Conservation (phyloP, 1,140 invertebrate species). For the Drosophila prosaltans region DNA sequence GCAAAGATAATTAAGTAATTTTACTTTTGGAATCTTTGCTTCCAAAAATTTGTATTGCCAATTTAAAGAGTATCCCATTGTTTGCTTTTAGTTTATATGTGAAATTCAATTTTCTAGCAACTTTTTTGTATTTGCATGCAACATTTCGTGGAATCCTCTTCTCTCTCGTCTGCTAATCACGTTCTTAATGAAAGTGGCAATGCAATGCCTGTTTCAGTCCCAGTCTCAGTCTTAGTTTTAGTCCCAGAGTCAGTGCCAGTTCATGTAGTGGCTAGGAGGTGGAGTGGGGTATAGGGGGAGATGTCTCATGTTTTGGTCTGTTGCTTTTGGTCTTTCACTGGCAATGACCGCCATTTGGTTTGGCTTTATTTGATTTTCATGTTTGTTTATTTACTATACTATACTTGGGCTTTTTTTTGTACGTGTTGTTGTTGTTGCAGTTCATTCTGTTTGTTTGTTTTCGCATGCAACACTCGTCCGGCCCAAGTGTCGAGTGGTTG, state of each 20-base stretch:
- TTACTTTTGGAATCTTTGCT: too few species aligned
- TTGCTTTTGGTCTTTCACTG: slow-evolving; percentile 56
- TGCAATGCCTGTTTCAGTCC: slow-evolving; percentile 34
- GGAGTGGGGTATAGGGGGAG: neutral
- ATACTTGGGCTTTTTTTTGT: slow-evolving; percentile 26
- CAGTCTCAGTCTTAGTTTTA: slow-evolving; percentile 11
- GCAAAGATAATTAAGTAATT: too few species aligned
- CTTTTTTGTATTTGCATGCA: slow-evolving; percentile 66
- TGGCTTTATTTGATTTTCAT: slow-evolving; percentile 67
- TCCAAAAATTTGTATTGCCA: neutral
- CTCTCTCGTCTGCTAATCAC: slow-evolving; percentile 65
- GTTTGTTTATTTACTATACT: slow-evolving; percentile 60
- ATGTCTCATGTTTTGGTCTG: slow-evolving; percentile 32
- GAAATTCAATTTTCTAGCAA: slow-evolving; percentile 14
- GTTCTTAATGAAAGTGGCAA: slow-evolving; percentile 79
- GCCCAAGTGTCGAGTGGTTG: slow-evolving; percentile 33
- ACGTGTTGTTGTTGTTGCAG: slow-evolving; percentile 1
- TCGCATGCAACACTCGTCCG: slow-evolving; percentile 56
- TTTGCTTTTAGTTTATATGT: neutral
- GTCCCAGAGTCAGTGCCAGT: neutral
- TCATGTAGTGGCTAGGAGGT: neutral
- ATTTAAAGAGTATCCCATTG: neutral
- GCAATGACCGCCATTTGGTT: slow-evolving; percentile 71
- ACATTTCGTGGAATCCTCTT: slow-evolving; percentile 36
- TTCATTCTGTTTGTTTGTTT: slow-evolving; percentile 41